Evolutionary conservation across 2,113 vertebrate genomes (phyloP).

Genomic region (Drymodes brunneopygia): DNA sequence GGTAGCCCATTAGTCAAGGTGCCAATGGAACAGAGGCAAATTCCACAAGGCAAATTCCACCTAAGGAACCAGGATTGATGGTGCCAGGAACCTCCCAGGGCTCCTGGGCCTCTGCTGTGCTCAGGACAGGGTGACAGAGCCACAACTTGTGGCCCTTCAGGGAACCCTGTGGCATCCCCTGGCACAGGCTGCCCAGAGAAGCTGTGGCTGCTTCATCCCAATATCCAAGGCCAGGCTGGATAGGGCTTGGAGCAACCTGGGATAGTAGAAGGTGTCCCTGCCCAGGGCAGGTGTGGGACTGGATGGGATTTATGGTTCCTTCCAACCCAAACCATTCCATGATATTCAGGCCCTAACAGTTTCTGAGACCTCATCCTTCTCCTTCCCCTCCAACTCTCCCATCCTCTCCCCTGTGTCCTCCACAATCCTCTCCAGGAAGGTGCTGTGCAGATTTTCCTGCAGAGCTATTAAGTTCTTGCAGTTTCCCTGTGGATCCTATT

Average conservation of each 20-base stretch:
- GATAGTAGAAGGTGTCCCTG: background rate
- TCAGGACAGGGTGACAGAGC: background rate
- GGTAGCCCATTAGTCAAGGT: background rate
- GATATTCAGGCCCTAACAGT: background rate
- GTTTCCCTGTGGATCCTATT: constrained; percentile 59
- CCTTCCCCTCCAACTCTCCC: background rate
- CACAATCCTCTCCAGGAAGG: background rate
- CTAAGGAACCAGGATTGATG: background rate
- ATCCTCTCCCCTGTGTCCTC: background rate
- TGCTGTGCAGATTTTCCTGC: background rate
- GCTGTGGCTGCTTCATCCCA: background rate
- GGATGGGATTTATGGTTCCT: background rate
- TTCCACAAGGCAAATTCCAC: background rate
- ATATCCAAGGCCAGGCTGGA: background rate
- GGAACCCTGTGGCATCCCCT: background rate
- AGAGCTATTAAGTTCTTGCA: background rate
- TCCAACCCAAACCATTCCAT: background rate
- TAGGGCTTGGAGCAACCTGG: background rate
- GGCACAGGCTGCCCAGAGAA: background rate
- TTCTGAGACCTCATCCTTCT: background rate
- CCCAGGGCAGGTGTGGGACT: background rate
- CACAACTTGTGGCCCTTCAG: accelerated
- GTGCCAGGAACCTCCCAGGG: background rate
- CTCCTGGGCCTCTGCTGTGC: background rate
- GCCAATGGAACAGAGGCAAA: background rate